These are phyloP conservation scores for Drosophila nr. fundita DNA, from an alignment of 2,888 invertebrate genomes.

Conservation along the genomic window DNA sequence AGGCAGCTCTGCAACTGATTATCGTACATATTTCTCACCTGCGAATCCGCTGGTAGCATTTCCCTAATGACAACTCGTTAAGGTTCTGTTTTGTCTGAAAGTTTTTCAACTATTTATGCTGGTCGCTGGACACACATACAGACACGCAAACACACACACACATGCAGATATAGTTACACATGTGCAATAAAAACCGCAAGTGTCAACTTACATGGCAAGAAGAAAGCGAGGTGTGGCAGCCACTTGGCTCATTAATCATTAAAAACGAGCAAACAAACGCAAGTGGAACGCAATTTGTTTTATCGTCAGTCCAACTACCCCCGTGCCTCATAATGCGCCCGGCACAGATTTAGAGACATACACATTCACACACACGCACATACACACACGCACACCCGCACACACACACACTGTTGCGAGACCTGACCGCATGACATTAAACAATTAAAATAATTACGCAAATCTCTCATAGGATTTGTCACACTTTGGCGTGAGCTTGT, in stretches of 20 bases:
- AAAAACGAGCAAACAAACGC: constrained; percentile 59
- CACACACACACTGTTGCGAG: constrained; percentile 29
- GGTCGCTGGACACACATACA: constrained; percentile 31
- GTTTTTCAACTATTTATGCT: constrained; percentile 65
- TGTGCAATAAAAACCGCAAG: constrained; percentile 43
- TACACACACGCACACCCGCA: constrained; percentile 25
- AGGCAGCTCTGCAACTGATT: constrained; percentile 1
- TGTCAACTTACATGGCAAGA: constrained; percentile 59
- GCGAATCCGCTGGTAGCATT: constrained; percentile 18
- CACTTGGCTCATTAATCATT: constrained; percentile 72
- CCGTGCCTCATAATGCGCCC: constrained; percentile 23
- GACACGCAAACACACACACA: not conserved
- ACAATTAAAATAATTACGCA: constrained; percentile 81
- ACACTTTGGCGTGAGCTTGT: constrained; percentile 48
- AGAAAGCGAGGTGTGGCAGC: constrained; percentile 36
- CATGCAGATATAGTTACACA: not conserved
- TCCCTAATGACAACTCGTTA: constrained; percentile 66
- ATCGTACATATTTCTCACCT: constrained; percentile 18
- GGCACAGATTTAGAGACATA: constrained; percentile 56
- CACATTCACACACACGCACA: constrained; percentile 19
- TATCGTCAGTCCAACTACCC: constrained; percentile 52
- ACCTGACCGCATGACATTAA: constrained; percentile 78
- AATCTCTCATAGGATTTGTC: constrained; percentile 77
- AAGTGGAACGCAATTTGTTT: constrained; percentile 71
- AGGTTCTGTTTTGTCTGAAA: constrained; percentile 43